Conservation (phyloP, 2,113 vertebrate genomes). For the Ptychochromis oligacanthus region DNA sequence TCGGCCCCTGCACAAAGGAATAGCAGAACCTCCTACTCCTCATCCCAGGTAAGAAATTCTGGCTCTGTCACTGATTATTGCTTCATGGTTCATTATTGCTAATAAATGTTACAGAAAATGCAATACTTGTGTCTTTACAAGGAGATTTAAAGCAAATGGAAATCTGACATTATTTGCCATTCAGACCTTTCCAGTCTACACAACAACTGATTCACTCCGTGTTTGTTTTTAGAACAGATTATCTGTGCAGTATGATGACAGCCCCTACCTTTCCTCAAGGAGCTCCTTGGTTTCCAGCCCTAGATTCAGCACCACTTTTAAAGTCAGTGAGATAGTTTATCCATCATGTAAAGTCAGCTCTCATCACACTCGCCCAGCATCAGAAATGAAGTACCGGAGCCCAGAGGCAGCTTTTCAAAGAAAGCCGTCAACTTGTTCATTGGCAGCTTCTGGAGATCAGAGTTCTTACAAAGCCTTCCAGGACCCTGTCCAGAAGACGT, state of each 20-base stretch:
- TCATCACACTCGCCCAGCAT: constrained; percentile 47
- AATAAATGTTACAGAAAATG: neutral
- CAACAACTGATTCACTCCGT: neutral
- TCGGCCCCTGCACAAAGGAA: constrained; percentile 71
- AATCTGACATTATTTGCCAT: neutral
- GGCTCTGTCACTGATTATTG: neutral
- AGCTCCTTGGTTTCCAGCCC: constrained; percentile 69
- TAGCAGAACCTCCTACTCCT: constrained; percentile 72
- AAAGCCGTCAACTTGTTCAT: constrained; percentile 53
- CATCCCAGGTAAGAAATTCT: constrained; percentile 78
- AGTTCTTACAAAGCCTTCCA: constrained; percentile 71
- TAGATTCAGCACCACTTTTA: constrained; percentile 72
- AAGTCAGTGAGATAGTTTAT: constrained; percentile 73
- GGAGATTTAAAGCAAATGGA: neutral
- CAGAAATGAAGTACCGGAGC: constrained; percentile 64
- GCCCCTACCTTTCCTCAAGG: constrained; percentile 56
- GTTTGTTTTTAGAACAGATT: constrained; percentile 67
- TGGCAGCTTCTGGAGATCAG: constrained; percentile 44
- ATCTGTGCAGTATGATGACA: constrained; percentile 66
- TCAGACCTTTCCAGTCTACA: neutral
- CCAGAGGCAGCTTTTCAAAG: constrained; percentile 36
- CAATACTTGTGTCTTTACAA: neutral
- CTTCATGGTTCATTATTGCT: neutral
- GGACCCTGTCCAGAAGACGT: constrained; percentile 76
- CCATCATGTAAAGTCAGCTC: constrained; percentile 39